These are phyloP conservation scores for Rhopalosiphum nymphaeae DNA, from an alignment of 2,888 invertebrate species.

Conservation along the genomic window DNA sequence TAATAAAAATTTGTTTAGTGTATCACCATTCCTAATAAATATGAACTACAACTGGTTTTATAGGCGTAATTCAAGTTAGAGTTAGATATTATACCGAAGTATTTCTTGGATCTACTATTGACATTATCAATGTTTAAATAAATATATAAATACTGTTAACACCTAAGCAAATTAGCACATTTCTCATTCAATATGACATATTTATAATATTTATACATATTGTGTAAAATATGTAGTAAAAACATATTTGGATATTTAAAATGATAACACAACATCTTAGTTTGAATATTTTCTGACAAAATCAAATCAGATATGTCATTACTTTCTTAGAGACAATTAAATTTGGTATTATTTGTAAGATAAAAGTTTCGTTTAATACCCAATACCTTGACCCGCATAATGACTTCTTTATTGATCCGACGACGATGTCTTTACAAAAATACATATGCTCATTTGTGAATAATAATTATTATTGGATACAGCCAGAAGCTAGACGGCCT, in stretches of 20 bases:
- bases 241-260: neutral
- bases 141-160: neutral
- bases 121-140: neutral
- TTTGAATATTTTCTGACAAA: neutral
- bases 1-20: neutral
- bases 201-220: neutral
- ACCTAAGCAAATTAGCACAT: neutral
- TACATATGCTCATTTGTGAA: conserved; percentile 19
- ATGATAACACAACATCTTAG: neutral
- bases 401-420: conserved; percentile 39
- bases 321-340: neutral
- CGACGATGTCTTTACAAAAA: conserved; percentile 20
- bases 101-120: neutral
- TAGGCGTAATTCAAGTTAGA: neutral
- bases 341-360: neutral
- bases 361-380: neutral
- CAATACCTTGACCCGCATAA: conserved; percentile 54
- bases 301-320: neutral
- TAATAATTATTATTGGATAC: conserved; percentile 41
- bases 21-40: neutral
- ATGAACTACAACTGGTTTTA: neutral
- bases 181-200: neutral
- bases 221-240: neutral
- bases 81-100: neutral
- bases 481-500: conserved; percentile 23